Evolutionary conservation across 2,113 vertebrate species (phyloP).

Genomic region (Pituophis catenifer): DNA sequence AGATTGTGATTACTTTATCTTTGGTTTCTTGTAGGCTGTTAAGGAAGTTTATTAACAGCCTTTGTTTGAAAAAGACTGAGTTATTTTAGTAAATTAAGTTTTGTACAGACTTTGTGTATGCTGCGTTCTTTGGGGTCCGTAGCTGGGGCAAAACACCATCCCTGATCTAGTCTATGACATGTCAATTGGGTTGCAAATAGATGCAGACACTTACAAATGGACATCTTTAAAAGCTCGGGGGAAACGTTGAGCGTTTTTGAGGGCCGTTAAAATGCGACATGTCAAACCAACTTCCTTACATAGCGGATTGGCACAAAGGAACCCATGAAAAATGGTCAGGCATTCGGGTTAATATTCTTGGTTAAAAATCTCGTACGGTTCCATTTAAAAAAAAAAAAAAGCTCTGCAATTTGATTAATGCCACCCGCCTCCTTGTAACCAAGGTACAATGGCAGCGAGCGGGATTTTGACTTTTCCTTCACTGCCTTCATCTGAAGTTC

Average conservation of each 20-base stretch:
- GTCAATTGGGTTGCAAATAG: too few species aligned
- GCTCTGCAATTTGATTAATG: constrained; percentile 1
- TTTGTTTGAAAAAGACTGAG: too few species aligned
- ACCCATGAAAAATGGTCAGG: constrained; percentile 11
- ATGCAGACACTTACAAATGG: background rate
- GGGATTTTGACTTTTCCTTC: constrained; percentile 41
- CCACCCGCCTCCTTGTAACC: background rate
- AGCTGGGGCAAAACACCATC: too few species aligned
- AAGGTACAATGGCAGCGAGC: constrained; percentile 15
- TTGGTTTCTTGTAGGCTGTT: too few species aligned
- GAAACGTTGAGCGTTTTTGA: background rate
- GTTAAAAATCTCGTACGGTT: background rate
- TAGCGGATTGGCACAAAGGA: accelerated
- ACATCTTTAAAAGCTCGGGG: background rate
- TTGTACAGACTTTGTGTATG: too few species aligned
- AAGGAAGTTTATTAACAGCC: too few species aligned
- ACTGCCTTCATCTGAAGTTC: constrained; percentile 21
- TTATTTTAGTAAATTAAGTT: too few species aligned
- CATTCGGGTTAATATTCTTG: constrained; percentile 29
- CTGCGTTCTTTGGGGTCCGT: too few species aligned
- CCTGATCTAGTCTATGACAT: too few species aligned
- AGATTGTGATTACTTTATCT: too few species aligned
- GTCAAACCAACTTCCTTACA: background rate
- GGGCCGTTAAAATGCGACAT: background rate
- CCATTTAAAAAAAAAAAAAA: background rate